phyloP scores from a whole-genome alignment of 30 jellyfish, hydroid and myxozoan genomes.

The Sanderia malayensis region DNA sequence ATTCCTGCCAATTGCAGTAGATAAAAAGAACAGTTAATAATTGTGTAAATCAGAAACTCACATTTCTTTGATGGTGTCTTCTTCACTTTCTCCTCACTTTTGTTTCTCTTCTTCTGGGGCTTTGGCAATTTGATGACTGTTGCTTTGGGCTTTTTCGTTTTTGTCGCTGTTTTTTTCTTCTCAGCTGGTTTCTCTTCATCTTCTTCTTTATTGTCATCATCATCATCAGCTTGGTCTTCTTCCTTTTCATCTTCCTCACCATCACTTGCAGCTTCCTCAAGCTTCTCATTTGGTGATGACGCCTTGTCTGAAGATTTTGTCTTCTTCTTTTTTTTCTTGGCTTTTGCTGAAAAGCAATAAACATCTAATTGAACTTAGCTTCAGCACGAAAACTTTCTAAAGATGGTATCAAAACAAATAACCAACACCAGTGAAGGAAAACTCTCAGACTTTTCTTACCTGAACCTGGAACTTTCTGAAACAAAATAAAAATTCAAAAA shows the following conservation, averaged over 20 bases:
- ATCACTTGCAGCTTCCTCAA: conserved; percentile 18
- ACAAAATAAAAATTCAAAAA: conserved; percentile 4
- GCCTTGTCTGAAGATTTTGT: too few relatives aligned
- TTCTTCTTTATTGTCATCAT: conserved; percentile 2
- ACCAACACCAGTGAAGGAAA: too few relatives aligned
- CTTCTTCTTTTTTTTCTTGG: too few relatives aligned
- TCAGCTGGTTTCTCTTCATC: background rate
- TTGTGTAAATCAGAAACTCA: too few relatives aligned
- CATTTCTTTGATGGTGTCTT: too few relatives aligned
- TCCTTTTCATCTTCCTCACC: conserved; percentile 20
- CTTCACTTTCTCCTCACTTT: conserved; percentile 18
- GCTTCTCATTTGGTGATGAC: background rate
- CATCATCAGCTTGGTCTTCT: conserved; percentile 1
- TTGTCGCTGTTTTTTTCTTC: conserved; percentile 24
- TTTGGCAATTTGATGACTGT: conserved; percentile 63
- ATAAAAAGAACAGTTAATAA: too few relatives aligned
- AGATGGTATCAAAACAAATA: too few relatives aligned
- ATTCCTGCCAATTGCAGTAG: too few relatives aligned
- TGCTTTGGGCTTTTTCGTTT: conserved; percentile 47
- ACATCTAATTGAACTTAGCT: too few relatives aligned
- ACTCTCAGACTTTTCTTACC: too few relatives aligned
- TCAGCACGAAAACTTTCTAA: too few relatives aligned
- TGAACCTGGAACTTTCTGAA: conserved; percentile 42
- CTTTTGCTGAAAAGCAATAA: too few relatives aligned
- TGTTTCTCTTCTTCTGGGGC: conserved; percentile 55